These are phyloP conservation scores for Melanerpes formicivorus DNA, from an alignment of 2,113 vertebrate genomes.

Conservation along the genomic window DNA sequence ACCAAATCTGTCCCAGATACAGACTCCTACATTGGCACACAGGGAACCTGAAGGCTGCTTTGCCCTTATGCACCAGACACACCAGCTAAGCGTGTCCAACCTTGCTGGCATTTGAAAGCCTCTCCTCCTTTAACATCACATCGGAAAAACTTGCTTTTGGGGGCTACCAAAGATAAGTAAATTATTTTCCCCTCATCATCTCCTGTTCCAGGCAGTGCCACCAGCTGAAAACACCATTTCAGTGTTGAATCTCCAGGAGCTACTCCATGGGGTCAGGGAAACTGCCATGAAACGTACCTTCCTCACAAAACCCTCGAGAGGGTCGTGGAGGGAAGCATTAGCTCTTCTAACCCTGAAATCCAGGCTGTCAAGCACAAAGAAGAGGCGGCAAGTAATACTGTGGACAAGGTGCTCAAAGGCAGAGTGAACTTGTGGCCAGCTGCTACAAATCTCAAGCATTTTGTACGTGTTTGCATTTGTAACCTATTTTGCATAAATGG, in stretches of 20 bases:
- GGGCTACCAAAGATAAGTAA: background rate
- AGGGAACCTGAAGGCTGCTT: background rate
- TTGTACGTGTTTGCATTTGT: background rate
- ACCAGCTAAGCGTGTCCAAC: accelerated
- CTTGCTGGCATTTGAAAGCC: background rate
- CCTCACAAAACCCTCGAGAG: accelerated
- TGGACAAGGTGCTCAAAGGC: background rate
- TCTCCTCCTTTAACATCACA: background rate
- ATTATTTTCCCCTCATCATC: background rate
- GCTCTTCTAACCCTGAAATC: background rate
- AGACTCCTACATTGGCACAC: background rate
- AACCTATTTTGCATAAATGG: background rate
- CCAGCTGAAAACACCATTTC: background rate
- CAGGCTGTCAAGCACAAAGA: accelerated
- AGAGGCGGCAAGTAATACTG: background rate
- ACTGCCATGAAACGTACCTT: accelerated
- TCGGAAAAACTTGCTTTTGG: background rate
- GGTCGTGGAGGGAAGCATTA: background rate
- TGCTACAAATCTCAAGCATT: background rate
- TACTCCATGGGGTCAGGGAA: background rate
- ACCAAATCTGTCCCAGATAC: background rate
- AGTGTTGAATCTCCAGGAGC: accelerated
- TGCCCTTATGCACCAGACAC: background rate
- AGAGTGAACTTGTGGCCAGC: background rate
- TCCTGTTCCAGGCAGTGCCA: accelerated